Percentiles rank a stretch among this genome's conserved stretches.
phyloP scores from a whole-genome alignment of 64 coral and sea anemone species.

The Stichodactyla mertensii region DNA sequence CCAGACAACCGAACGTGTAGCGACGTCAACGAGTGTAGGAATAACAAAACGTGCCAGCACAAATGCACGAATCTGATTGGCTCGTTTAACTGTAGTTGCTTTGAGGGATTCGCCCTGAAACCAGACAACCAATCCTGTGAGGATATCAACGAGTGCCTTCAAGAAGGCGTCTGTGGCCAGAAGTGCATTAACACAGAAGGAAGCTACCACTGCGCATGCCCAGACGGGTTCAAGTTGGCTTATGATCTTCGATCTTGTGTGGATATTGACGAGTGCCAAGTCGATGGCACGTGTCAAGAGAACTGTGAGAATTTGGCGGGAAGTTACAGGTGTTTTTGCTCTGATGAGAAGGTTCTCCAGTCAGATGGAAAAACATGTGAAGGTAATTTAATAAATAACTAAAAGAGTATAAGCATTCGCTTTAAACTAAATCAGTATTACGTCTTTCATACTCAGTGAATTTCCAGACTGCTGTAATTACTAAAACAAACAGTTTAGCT shows the following conservation, averaged over 20 bases:
- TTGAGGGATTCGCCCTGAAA: conserved; percentile 22
- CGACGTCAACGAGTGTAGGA: conserved; percentile 59
- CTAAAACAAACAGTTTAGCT: too few relatives aligned
- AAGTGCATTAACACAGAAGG: conserved; percentile 53
- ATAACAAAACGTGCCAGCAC: conserved; percentile 27
- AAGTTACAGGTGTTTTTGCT: conserved; percentile 54
- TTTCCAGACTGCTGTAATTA: too few relatives aligned
- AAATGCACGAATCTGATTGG: conserved; percentile 47
- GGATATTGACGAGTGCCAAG: conserved; percentile 31
- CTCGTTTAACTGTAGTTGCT: conserved; percentile 51
- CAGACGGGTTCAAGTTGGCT: conserved; percentile 32
- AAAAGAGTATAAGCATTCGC: too few relatives aligned
- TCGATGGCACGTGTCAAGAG: not conserved
- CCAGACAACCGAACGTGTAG: conserved; percentile 50
- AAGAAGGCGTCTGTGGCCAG: conserved; percentile 2
- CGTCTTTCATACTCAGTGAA: too few relatives aligned
- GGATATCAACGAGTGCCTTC: conserved; percentile 65
- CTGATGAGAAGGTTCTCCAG: conserved; percentile 22
- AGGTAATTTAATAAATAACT: not conserved
- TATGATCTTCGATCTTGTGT: conserved; percentile 29
- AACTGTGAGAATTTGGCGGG: conserved; percentile 6
- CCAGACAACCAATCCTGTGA: conserved; percentile 35
- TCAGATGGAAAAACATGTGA: conserved; percentile 21
- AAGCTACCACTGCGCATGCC: conserved; percentile 52
- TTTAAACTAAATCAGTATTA: too few relatives aligned